phyloP scores from a whole-genome alignment of 2,113 vertebrate genomes.

The Sturnira hondurensis region DNA sequence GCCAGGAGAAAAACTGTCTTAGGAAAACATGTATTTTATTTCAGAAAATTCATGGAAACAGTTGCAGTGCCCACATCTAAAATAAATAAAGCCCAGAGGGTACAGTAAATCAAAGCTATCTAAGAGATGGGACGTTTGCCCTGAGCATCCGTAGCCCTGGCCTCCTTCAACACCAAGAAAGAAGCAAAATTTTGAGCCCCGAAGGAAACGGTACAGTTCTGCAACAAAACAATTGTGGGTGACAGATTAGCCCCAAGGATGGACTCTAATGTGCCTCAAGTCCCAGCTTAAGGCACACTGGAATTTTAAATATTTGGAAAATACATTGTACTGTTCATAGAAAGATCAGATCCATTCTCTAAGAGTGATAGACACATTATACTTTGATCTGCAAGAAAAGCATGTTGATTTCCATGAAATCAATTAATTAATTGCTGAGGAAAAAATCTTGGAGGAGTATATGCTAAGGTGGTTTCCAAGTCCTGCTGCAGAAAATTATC shows the following conservation, averaged over 20 bases:
- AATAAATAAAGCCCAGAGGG: neutral
- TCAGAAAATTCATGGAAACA: neutral
- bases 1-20: neutral
- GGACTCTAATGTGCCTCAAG: neutral
- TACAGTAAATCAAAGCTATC: neutral
- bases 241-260: neutral
- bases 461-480: neutral
- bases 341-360: neutral
- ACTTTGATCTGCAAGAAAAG: neutral
- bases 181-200: neutral
- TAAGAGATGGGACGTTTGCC: neutral
- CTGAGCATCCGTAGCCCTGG: neutral
- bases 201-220: neutral
- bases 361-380: neutral
- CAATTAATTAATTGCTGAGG: neutral
- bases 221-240: neutral
- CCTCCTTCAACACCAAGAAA: neutral
- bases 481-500: neutral
- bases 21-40: neutral
- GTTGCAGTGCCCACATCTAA: neutral
- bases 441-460: neutral
- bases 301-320: neutral
- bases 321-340: neutral
- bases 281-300: neutral
- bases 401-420: neutral